Evolutionary conservation across 2,113 vertebrate genomes (phyloP), one percentile per base, ranked within the genome.

Genomic region (Cephalopterus ornatus): DNA sequence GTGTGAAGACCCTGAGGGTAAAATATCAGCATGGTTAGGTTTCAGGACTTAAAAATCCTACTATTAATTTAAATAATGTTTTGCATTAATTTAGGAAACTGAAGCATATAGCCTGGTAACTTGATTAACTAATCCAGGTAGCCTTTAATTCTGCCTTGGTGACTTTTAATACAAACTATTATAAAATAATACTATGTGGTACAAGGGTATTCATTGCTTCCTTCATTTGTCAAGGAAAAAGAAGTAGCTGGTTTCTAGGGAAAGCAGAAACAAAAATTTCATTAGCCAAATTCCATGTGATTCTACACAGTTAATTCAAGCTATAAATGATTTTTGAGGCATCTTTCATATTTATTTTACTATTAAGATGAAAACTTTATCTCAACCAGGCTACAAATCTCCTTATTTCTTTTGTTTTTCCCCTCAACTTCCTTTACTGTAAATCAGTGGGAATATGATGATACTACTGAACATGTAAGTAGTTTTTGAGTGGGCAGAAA

Each of bases 391-490:
- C 93, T 97, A 93, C 75, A 98, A 95, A 95, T 96, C 21, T 97
- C 86, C 95, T 98, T 53, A 96, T 97, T 98, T 93, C 82, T 98
- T 98, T 98, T 97, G 84, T 98, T 98, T 98, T 98, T 98, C 85
- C 98, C 95, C 96, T 95, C 76, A 78, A 97, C 89, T 89, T 97
- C 95, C 92, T 97, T 98, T 97, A 97, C 96, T 98, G 90, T 98
- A 93, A 97, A 98, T 98, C 98, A 99, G 99, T 99, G 99, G 99
- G 99, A 99, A 98, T 99, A 98, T 98, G 99, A 99, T 99, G 99
- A 99, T 98, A 98, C 99, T 98, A 97, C 99, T 97, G 99, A 99
- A 98, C 99, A 99, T 98, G 99, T 99, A 98, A 99, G 99, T 99
- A 99, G 92, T 90, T 97, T 92, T 68, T 91, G 53, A 87, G 42